These are phyloP conservation scores for Andrena hattorfiana DNA, from an alignment of 2,888 invertebrate species.

Conservation along the genomic window DNA sequence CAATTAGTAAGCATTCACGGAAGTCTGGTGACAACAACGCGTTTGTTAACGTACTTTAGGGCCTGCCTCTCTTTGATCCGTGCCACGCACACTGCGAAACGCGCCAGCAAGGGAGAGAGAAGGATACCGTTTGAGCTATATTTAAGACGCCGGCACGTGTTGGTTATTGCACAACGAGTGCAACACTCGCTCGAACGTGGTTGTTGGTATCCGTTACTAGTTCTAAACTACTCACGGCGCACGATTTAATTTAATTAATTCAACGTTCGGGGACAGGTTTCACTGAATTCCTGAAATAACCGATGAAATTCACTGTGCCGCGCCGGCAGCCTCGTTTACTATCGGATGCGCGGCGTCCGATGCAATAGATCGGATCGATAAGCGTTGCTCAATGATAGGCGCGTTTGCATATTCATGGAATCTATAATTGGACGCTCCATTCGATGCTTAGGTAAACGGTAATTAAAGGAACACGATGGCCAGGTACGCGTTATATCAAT, in stretches of 20 bases:
- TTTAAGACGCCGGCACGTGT: slow-evolving; percentile 63
- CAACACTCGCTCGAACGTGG: slow-evolving; percentile 53
- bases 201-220: slow-evolving; percentile 19
- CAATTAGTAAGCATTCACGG: slow-evolving; percentile 47
- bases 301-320: slow-evolving; percentile 30
- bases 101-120: not conserved
- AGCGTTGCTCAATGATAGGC: slow-evolving; percentile 25
- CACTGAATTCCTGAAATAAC: slow-evolving; percentile 40
- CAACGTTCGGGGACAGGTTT: slow-evolving; percentile 44
- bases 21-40: slow-evolving; percentile 51
- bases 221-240: slow-evolving; percentile 36
- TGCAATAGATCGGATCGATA: slow-evolving; percentile 29
- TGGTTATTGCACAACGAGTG: slow-evolving; percentile 65
- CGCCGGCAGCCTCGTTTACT: not conserved
- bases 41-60: slow-evolving; percentile 54
- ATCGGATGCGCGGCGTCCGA: slow-evolving; percentile 2
- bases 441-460: not conserved
- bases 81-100: slow-evolving; percentile 21
- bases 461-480: slow-evolving; percentile 8
- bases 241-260: slow-evolving; percentile 42
- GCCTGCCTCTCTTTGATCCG: slow-evolving; percentile 47
- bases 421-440: slow-evolving; percentile 32
- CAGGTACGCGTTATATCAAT: not conserved
- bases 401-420: slow-evolving; percentile 45
- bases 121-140: slow-evolving; percentile 57